Conservation (phyloP, 2,888 invertebrate genomes). For the Aspidiotus destructor region DNA sequence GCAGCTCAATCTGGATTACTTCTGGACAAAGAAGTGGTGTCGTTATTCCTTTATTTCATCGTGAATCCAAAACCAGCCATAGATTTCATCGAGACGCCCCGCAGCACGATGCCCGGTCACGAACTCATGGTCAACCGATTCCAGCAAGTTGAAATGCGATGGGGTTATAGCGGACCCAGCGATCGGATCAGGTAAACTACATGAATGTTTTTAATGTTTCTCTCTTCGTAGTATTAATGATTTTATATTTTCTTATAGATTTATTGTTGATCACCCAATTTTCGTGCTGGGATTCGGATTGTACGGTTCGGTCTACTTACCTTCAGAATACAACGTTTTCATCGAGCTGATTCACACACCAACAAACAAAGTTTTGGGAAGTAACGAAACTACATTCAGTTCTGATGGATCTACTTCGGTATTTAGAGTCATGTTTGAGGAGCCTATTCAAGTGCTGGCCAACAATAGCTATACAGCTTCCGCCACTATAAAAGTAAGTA, state of each 20-base stretch:
- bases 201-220: not conserved
- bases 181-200: slow-evolving; percentile 57
- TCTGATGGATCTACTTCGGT: slow-evolving; percentile 70
- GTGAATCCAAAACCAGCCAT: slow-evolving; percentile 67
- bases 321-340: slow-evolving; percentile 65
- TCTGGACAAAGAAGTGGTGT: slow-evolving; percentile 65
- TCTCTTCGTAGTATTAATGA: slow-evolving; percentile 4
- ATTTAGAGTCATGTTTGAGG: slow-evolving; percentile 71
- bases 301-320: slow-evolving; percentile 70
- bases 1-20: slow-evolving; percentile 65
- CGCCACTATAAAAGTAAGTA: slow-evolving; percentile 60
- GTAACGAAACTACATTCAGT: slow-evolving; percentile 64
- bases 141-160: slow-evolving; percentile 51
- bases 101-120: slow-evolving; percentile 53
- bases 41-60: slow-evolving; percentile 59
- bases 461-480: slow-evolving; percentile 71
- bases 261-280: slow-evolving; percentile 68
- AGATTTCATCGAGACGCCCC: slow-evolving; percentile 57
- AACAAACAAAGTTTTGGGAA: slow-evolving; percentile 47
- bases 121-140: slow-evolving; percentile 59
- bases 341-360: slow-evolving; percentile 52
- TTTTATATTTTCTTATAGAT: slow-evolving; percentile 45
- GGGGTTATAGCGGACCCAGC: slow-evolving; percentile 58
- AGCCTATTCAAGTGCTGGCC: slow-evolving; percentile 69
- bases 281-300: slow-evolving; percentile 76